A percentile compares a stretch with the other conserved stretches of the same genome.
phyloP scores from a whole-genome alignment of 2,113 vertebrate genomes.

The Takifugu bimaculatus region DNA sequence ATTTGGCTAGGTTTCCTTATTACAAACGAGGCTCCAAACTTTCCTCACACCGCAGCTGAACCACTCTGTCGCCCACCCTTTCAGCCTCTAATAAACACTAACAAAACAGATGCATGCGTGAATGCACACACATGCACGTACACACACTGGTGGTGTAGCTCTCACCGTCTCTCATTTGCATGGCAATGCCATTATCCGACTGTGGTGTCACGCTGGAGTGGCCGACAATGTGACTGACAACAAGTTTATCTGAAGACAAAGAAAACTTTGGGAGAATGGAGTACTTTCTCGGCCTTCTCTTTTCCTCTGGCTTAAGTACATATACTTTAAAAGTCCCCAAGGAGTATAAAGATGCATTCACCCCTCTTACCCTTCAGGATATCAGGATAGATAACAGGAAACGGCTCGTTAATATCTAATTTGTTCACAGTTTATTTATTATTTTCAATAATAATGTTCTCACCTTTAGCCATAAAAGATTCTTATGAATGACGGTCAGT shows the following conservation, averaged over 20 bases:
- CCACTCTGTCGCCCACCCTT: slow-evolving; percentile 51
- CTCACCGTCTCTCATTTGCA: slow-evolving; percentile 70
- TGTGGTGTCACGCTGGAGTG: slow-evolving; percentile 70
- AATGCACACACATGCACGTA: slow-evolving; percentile 39
- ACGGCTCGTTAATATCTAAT: too few relatives aligned
- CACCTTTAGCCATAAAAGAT: too few relatives aligned
- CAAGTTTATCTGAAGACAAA: slow-evolving; percentile 76
- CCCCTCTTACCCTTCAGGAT: slow-evolving; percentile 23
- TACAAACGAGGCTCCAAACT: slow-evolving; percentile 51
- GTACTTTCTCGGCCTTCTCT: slow-evolving; percentile 57
- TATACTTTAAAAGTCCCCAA: slow-evolving; percentile 39
- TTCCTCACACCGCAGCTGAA: slow-evolving; percentile 48
- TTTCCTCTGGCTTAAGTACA: slow-evolving; percentile 45
- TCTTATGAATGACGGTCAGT: too few relatives aligned
- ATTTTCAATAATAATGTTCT: too few relatives aligned
- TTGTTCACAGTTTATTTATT: too few relatives aligned
- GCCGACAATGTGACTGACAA: slow-evolving; percentile 71
- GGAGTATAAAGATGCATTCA: slow-evolving; percentile 49
- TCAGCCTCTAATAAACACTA: slow-evolving; percentile 61
- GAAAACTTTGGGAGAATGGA: slow-evolving; percentile 68
- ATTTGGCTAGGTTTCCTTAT: slow-evolving; percentile 45
- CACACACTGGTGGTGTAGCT: slow-evolving; percentile 38
- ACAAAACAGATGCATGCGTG: slow-evolving; percentile 56
- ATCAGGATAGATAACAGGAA: background rate
- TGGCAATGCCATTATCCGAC: slow-evolving; percentile 75